Conservation (phyloP, 2,888 invertebrate genomes). For the Chymomyza caudatula region DNA sequence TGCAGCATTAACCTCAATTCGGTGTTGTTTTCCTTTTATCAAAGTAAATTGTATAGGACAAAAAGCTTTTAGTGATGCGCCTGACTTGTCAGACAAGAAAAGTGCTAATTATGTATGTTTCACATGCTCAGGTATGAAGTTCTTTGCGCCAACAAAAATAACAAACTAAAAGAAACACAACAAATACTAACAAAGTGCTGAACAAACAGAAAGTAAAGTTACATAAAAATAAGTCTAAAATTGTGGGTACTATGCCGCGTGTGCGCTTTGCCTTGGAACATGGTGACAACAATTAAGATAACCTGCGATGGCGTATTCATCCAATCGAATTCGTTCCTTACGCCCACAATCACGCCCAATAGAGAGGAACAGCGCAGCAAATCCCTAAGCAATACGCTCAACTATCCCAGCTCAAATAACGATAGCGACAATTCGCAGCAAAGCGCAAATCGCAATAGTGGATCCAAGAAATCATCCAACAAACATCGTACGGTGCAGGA, state of each 20-base stretch:
- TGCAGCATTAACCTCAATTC: slow-evolving; percentile 61
- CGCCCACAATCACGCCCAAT: slow-evolving; percentile 45
- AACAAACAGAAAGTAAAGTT: slow-evolving; percentile 7
- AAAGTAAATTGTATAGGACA: neutral
- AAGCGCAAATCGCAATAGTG: slow-evolving; percentile 37
- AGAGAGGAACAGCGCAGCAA: slow-evolving; percentile 24
- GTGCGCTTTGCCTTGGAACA: slow-evolving; percentile 51
- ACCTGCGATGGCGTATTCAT: slow-evolving; percentile 78
- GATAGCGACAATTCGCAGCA: neutral
- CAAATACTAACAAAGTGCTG: neutral
- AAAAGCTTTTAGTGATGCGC: neutral
- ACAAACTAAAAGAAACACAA: neutral
- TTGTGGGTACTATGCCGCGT: slow-evolving; percentile 5
- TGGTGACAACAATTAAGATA: slow-evolving; percentile 78
- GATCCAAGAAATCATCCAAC: slow-evolving; percentile 26
- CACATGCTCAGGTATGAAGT: neutral
- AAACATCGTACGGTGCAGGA: slow-evolving; percentile 31
- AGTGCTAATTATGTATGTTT: neutral
- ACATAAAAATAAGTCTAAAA: slow-evolving; percentile 1
- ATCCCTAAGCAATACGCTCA: slow-evolving; percentile 28
- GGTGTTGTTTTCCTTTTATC: slow-evolving; percentile 5
- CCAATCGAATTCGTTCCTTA: slow-evolving; percentile 76
- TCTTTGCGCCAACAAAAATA: neutral
- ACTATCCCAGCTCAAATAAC: slow-evolving; percentile 41
- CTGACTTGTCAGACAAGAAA: neutral